Percentiles rank a stretch among this genome's conserved stretches.
phyloP scores from a whole-genome alignment of 2,888 invertebrate species.

The Drosophila acutilabella region DNA sequence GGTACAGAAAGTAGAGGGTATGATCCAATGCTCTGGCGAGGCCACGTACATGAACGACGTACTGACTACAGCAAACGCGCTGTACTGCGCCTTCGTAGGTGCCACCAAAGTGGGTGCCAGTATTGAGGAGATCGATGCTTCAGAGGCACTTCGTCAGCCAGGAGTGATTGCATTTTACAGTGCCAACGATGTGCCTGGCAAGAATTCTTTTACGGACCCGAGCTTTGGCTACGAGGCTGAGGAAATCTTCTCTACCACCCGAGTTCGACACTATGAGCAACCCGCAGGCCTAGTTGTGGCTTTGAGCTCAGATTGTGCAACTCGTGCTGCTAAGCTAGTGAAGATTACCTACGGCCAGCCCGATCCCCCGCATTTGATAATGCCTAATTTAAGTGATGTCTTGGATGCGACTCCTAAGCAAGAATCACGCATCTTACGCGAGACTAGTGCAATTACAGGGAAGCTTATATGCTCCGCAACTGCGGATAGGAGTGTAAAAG shows the following conservation, averaged over 20 bases:
- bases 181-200: constrained; percentile 88
- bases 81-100: constrained; percentile 86
- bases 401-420: constrained; percentile 77
- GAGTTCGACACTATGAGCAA: constrained; percentile 88
- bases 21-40: constrained; percentile 90
- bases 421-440: constrained; percentile 64
- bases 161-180: constrained; percentile 88
- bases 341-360: constrained; percentile 85
- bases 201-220: constrained; percentile 85
- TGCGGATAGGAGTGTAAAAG: constrained; percentile 79
- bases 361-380: constrained; percentile 53
- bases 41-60: constrained; percentile 92
- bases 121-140: constrained; percentile 82
- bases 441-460: constrained; percentile 44
- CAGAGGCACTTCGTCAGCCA: constrained; percentile 86
- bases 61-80: constrained; percentile 88
- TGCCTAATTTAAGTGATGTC: constrained; percentile 85
- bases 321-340: constrained; percentile 87
- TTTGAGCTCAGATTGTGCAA: constrained; percentile 86
- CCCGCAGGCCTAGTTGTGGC: constrained; percentile 91
- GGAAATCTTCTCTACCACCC: constrained; percentile 81
- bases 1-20: constrained; percentile 90
- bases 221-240: constrained; percentile 84
- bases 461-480: constrained; percentile 33
- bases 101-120: constrained; percentile 87